Base-by-base conservation (phyloP, 2,888 invertebrate species). In the Arctia plantaginis region DNA sequence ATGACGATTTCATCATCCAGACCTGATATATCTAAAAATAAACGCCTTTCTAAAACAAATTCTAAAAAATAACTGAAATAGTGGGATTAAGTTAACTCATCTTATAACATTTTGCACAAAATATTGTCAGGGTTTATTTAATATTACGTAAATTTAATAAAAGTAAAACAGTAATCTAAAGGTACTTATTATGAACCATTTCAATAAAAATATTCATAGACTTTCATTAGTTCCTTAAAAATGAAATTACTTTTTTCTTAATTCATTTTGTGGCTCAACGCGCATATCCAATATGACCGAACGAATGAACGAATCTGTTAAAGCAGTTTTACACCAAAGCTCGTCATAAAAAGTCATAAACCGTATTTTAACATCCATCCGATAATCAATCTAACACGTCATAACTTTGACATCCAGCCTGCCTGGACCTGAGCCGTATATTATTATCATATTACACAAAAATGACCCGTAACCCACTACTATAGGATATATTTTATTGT, bases 341-440 rank as follows among this genome's bases (percentile, higher is more conserved):
- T 93, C 90, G 91, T 88, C 94, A 92, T 95, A 94, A 95, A 95
- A 94, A 93, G 93, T 93, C 93, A 89, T 95, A 95, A 96, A 95
- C 93, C 92, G 93, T 93, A 95, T 96, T 96, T 96, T 96, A 96
- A 95, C 96, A 96, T 95, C 94, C 94, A 95, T 94, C 94, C 90
- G 96, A 96, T 96, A 96, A 96, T 96, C 96, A 96, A 96, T 96
- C 96, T 95, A 96, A 96, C 95, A 95, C 95, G 95, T 96, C 95
- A 95, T 96, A 96, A 95, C 94, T 95, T 95, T 95, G 95, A 95
- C 95, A 95, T 95, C 93, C 94, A 94, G 92, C 86, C 90, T 90
- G 93, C 85, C 88, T 91, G 93, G 90, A 92, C 91, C 90, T 92
- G 90, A 92, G 89, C 87, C 86, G 87, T 84, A 83, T 85, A 86